Evolutionary conservation across 2,888 invertebrate genomes (phyloP).

Genomic region (Orthonevra nobilis): DNA sequence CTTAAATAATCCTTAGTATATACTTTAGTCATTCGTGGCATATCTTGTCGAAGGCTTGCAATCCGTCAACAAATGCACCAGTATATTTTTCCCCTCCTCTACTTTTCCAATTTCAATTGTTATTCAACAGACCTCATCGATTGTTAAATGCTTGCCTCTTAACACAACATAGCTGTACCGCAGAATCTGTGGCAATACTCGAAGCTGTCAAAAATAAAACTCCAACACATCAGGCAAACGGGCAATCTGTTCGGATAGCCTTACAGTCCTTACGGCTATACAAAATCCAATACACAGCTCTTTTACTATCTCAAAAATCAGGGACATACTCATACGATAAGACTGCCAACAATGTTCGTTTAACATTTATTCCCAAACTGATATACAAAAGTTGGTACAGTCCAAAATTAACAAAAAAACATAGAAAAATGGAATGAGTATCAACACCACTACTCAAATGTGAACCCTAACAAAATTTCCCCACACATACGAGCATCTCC

Average conservation of each 20-base stretch:
- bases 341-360: slow-evolving; percentile 2
- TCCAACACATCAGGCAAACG: slow-evolving; percentile 6
- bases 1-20: too few relatives aligned
- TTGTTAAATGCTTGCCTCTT: background rate
- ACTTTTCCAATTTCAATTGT: too few relatives aligned
- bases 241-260: slow-evolving; percentile 8
- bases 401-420: background rate
- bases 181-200: background rate
- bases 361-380: background rate
- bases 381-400: background rate
- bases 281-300: background rate
- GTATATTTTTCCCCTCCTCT: too few relatives aligned
- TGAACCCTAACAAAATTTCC: too few relatives aligned
- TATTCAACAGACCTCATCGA: too few relatives aligned
- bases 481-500: too few relatives aligned
- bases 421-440: background rate
- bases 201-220: background rate
- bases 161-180: background rate
- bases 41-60: too few relatives aligned
- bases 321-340: background rate
- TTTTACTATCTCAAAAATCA: background rate
- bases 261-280: slow-evolving; percentile 1
- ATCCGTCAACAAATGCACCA: too few relatives aligned
- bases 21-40: too few relatives aligned
- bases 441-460: background rate